phyloP scores from a whole-genome alignment of 2,888 invertebrate genomes.

The Synanthedon formicaeformis region DNA sequence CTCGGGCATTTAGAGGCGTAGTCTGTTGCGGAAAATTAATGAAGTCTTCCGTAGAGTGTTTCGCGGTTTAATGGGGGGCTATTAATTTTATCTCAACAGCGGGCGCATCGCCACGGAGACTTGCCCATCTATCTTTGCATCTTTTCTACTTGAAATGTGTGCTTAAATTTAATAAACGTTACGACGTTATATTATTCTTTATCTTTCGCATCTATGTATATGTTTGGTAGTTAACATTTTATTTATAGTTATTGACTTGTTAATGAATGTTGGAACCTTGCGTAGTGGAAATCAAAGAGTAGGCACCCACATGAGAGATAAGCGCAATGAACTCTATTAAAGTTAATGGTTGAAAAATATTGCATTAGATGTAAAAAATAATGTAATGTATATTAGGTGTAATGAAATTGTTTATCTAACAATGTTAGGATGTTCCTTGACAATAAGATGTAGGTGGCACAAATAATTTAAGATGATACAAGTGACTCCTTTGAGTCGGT shows the following conservation, averaged over 20 bases:
- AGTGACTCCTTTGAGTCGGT: conserved; percentile 26
- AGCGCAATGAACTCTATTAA: conserved; percentile 4
- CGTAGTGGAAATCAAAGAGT: neutral
- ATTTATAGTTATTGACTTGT: conserved; percentile 19
- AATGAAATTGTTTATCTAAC: too few species aligned
- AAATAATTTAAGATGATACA: conserved; percentile 33
- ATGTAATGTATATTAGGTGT: too few species aligned
- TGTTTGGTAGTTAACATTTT: conserved; percentile 6
- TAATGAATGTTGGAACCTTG: conserved; percentile 9
- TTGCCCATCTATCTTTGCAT: conserved; percentile 1
- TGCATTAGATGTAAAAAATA: too few species aligned
- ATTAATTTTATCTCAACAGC: conserved; percentile 66
- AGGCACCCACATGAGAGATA: conserved; percentile 5
- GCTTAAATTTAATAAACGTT: neutral
- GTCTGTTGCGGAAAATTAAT: conserved; percentile 56
- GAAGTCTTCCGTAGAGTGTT: conserved; percentile 62
- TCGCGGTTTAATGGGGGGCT: conserved; percentile 57
- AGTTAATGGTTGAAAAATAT: neutral
- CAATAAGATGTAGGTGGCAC: conserved; percentile 38
- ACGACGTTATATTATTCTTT: neutral
- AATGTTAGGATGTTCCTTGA: conserved; percentile 27
- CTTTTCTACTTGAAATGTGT: neutral
- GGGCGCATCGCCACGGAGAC: conserved; percentile 23
- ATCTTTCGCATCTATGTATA: conserved; percentile 4
- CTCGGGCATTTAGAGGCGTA: conserved; percentile 54